Evolutionary conservation across 2,113 vertebrate genomes (phyloP).

Genomic region (Lepisosteus osseus): DNA sequence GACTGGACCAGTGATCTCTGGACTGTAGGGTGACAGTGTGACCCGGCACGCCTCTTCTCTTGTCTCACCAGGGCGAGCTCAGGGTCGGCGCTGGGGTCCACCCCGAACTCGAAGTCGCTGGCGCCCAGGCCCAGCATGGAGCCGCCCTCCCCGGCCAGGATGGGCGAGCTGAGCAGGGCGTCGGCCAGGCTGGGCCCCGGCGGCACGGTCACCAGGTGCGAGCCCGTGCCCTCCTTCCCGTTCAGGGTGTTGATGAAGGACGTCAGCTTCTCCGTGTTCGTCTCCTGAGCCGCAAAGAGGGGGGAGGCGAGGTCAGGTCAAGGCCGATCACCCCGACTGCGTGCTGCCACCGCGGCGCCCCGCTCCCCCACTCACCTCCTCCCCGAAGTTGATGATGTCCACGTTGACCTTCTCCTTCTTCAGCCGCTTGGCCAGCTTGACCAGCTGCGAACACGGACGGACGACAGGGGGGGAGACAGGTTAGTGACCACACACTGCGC

Average conservation of each 20-base stretch:
- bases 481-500: accelerated
- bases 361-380: conserved; percentile 75
- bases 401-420: conserved; percentile 98
- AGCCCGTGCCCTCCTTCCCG: conserved; percentile 89
- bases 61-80: conserved; percentile 86
- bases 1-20: too few relatives aligned
- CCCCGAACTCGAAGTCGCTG: conserved; percentile 94
- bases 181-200: conserved; percentile 92
- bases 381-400: conserved; percentile 95
- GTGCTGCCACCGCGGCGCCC: neutral
- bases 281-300: conserved; percentile 59
- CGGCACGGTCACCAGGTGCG: conserved; percentile 93
- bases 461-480: neutral
- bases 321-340: neutral
- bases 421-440: conserved; percentile 92
- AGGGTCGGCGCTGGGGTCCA: conserved; percentile 91
- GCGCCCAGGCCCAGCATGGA: conserved; percentile 90
- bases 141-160: conserved; percentile 87
- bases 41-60: accelerated
- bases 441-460: conserved; percentile 64
- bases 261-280: conserved; percentile 93
- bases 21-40: too few relatives aligned
- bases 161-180: conserved; percentile 90
- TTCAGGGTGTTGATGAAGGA: conserved; percentile 92
- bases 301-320: neutral